Evolutionary conservation across 2,888 invertebrate species (phyloP), one percentile per base, ranked within the genome.

Genomic region (Melanchra persicariae): DNA sequence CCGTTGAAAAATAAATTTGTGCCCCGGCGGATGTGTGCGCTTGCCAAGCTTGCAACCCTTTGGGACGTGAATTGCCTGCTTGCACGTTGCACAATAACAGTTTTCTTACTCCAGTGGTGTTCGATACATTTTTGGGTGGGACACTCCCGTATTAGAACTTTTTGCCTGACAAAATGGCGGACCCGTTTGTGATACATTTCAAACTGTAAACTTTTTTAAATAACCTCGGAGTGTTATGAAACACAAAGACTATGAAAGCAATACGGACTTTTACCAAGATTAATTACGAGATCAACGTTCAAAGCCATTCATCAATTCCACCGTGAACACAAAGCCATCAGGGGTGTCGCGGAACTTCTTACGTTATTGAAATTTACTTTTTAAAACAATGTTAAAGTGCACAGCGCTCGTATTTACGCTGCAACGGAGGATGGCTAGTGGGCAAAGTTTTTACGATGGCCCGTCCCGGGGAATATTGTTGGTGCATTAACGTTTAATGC

Each of bases 401-500:
- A 93, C 88, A 88, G 88, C 85, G 87, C 59, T 79, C 78, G 79
- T 87, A 82, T 84, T 86, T 87, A 87, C 87, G 88, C 87, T 88
- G 85, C 87, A 86, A 82, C 79, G 83, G 75, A 81, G 85, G 77
- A 88, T 86, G 87, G 90, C 89, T 90, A 91, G 91, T 89, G 90
- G 90, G 87, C 87, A 91, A 95, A 95, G 94, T 95, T 95, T 95
- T 95, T 94, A 95, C 94, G 94, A 93, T 90, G 84, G 89, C 91
- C 89, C 89, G 91, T 90, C 87, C 89, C 87, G 77, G 88, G 86
- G 92, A 91, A 93, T 94, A 94, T 93, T 92, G 94, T 93, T 92
- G 93, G 92, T 94, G 93, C 94, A 94, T 95, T 94, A 94, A 93
- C 91, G 93, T 93, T 94, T 93, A 93, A 94, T 92, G 88, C 91